Conservation (phyloP, 1,140 invertebrate genomes). For the Drosophila albomicans region DNA sequence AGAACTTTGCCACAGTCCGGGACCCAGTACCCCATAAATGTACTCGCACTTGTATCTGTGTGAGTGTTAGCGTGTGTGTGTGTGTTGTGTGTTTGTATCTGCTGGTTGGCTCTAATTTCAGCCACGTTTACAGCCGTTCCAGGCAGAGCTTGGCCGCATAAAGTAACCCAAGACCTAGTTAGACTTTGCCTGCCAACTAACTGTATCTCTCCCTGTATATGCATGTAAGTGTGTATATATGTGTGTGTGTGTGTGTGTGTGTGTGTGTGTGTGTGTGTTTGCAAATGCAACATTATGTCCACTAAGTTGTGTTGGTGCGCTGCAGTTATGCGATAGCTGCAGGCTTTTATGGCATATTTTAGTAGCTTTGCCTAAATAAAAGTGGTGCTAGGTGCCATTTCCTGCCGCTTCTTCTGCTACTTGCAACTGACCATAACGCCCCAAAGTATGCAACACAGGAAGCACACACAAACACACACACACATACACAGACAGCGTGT, state of each 20-base stretch:
- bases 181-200: constrained; percentile 36
- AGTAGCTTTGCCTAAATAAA: constrained; percentile 72
- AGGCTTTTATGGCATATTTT: constrained; percentile 76
- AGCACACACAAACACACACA: constrained; percentile 14
- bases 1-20: constrained; percentile 56
- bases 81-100: constrained; percentile 26
- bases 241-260: constrained; percentile 16
- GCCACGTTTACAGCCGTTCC: constrained; percentile 43
- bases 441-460: constrained; percentile 49
- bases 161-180: constrained; percentile 70
- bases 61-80: constrained; percentile 26
- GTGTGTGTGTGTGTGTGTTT: constrained; percentile 8
- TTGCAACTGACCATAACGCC: constrained; percentile 55
- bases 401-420: constrained; percentile 29
- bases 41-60: constrained; percentile 20
- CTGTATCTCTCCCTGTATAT: constrained; percentile 8
- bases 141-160: constrained; percentile 49
- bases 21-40: constrained; percentile 60
- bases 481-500: constrained; percentile 13
- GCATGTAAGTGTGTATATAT: constrained; percentile 14
- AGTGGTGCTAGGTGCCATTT: constrained; percentile 57
- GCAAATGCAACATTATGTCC: constrained; percentile 67
- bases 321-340: constrained; percentile 77
- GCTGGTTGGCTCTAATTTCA: constrained; percentile 63
- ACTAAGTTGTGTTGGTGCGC: constrained; percentile 64